These are phyloP conservation scores for Panthera leo DNA, from an alignment of 2,113 vertebrate genomes.

Conservation along the genomic window DNA sequence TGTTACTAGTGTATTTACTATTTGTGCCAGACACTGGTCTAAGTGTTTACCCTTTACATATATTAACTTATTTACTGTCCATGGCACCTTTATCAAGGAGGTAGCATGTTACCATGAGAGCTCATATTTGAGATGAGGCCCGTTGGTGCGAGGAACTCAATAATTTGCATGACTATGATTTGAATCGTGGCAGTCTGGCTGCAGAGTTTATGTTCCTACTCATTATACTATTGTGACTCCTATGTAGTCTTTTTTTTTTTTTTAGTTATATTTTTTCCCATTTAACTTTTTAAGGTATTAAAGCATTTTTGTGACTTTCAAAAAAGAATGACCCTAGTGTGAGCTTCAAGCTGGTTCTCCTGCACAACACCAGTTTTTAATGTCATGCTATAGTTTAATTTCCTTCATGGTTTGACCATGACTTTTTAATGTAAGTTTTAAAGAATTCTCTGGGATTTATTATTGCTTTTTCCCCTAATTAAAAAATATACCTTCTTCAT, in stretches of 20 bases:
- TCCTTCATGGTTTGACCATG: neutral
- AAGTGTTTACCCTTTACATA: neutral
- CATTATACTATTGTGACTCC: neutral
- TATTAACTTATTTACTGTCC: neutral
- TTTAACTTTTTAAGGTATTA: constrained; percentile 29
- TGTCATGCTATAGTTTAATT: neutral
- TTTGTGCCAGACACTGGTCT: neutral
- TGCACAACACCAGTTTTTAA: neutral
- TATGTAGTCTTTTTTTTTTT: neutral
- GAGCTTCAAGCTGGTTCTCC: neutral
- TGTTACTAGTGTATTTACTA: neutral
- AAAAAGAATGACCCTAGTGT: neutral
- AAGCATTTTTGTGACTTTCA: neutral
- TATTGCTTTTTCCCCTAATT: neutral
- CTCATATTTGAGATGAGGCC: neutral
- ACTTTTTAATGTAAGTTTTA: neutral
- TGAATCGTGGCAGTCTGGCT: neutral
- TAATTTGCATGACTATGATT: neutral
- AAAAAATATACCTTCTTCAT: neutral
- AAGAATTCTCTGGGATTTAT: neutral
- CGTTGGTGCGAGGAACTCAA: neutral
- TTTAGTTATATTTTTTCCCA: neutral
- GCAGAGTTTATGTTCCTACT: neutral
- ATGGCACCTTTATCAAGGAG: neutral
- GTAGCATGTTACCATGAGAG: neutral